These are phyloP conservation scores for Zootermopsis nevadensis DNA, from an alignment of 2,888 invertebrate species.

Conservation along the genomic window DNA sequence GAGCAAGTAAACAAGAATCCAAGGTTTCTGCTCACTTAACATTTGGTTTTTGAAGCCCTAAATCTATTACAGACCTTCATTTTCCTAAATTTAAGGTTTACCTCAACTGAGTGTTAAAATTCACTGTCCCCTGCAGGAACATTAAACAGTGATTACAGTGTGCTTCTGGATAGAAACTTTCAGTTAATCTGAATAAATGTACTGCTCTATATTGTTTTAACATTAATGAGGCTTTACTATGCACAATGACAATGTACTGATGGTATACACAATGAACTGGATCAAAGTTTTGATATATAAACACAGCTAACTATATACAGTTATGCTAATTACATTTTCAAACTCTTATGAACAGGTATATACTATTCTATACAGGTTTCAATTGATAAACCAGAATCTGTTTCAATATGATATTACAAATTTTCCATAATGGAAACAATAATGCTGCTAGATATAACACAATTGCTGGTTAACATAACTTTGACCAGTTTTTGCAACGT, in stretches of 20 bases:
- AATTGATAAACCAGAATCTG: background rate
- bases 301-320: background rate
- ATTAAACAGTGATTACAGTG: no score
- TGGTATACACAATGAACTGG: background rate
- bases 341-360: conserved; percentile 20
- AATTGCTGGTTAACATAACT: background rate
- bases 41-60: no score
- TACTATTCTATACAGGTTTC: conserved; percentile 6
- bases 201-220: background rate
- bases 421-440: conserved; percentile 21
- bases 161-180: no score
- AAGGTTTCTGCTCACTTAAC: no score
- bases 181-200: no score
- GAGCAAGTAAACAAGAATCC: no score
- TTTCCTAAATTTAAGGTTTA: no score
- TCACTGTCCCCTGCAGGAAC: no score
- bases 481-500: background rate
- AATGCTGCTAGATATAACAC: background rate
- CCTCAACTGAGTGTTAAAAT: no score
- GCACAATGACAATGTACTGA: background rate
- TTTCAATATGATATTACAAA: conserved; percentile 30
- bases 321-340: background rate
- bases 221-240: background rate
- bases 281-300: background rate
- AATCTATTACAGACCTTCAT: no score